Evolutionary conservation across 1,140 invertebrate genomes (phyloP).

Genomic region (Aphaenogaster rudis): DNA sequence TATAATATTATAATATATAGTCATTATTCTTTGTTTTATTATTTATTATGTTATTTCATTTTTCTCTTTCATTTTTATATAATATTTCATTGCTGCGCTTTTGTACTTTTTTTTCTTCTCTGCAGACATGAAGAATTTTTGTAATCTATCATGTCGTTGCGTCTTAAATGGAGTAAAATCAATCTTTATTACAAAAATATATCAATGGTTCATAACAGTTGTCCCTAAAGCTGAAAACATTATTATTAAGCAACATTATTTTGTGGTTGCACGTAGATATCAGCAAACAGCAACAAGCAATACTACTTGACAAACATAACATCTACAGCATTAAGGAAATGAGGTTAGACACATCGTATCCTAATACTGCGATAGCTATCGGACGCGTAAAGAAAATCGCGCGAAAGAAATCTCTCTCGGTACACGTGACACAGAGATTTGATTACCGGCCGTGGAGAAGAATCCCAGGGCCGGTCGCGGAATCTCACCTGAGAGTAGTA

Average conservation of each 20-base stretch:
- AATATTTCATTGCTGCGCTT: no score
- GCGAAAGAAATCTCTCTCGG: background rate
- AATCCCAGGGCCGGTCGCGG: background rate
- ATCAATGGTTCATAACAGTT: background rate
- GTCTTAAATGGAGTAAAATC: background rate
- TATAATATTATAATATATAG: no score
- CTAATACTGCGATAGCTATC: background rate
- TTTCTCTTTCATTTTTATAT: no score
- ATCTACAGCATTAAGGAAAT: background rate
- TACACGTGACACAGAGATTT: background rate
- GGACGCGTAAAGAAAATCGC: background rate
- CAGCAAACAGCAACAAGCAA: constrained; percentile 7
- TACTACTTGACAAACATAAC: background rate
- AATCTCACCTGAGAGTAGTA: constrained; percentile 88
- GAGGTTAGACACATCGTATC: background rate
- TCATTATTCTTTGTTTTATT: no score
- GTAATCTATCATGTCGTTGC: background rate
- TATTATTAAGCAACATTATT: background rate
- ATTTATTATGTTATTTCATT: no score
- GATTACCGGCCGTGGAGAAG: background rate
- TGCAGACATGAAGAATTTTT: background rate
- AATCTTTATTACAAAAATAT: background rate
- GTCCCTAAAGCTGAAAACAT: background rate
- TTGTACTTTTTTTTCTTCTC: background rate
- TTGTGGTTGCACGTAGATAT: background rate